A percentile compares a stretch with the other conserved stretches of the same genome.
Conservation (phyloP, 2,797 vertebrate species). For the Pagetopsis macropterus region DNA sequence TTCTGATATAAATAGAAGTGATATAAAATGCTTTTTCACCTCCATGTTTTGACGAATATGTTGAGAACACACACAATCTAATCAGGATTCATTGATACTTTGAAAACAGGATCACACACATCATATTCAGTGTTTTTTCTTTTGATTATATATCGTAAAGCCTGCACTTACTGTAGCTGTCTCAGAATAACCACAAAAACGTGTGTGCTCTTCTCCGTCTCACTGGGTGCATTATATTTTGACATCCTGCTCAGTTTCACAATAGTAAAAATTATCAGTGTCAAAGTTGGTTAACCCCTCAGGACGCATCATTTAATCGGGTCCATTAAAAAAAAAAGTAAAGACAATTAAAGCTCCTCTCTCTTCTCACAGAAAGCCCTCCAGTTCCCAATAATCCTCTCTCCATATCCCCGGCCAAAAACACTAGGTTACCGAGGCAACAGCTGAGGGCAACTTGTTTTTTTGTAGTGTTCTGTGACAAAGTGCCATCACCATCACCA, state of each 20-base stretch:
- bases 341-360: conserved; percentile 51
- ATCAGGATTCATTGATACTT: conserved; percentile 9
- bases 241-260: conserved; percentile 2
- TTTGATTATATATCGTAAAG: conserved; percentile 9
- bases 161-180: conserved; percentile 4
- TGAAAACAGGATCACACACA: conserved; percentile 19
- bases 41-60: neutral
- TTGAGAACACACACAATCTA: neutral
- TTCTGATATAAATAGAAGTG: conserved; percentile 15
- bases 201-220: neutral
- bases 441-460: conserved; percentile 22
- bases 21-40: conserved; percentile 14
- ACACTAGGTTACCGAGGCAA: conserved; percentile 49
- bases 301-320: conserved; percentile 41
- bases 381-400: conserved; percentile 30
- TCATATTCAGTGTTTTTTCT: conserved; percentile 1
- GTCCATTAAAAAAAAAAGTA: conserved; percentile 30
- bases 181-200: conserved; percentile 22
- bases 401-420: conserved; percentile 40
- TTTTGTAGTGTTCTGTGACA: conserved; percentile 4
- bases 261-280: conserved; percentile 25
- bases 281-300: conserved; percentile 25
- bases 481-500: conserved; percentile 12
- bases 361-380: conserved; percentile 29
- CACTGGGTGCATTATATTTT: conserved; percentile 7